phyloP scores from a whole-genome alignment of 1,140 invertebrate species.

The Drosophila carrolli region DNA sequence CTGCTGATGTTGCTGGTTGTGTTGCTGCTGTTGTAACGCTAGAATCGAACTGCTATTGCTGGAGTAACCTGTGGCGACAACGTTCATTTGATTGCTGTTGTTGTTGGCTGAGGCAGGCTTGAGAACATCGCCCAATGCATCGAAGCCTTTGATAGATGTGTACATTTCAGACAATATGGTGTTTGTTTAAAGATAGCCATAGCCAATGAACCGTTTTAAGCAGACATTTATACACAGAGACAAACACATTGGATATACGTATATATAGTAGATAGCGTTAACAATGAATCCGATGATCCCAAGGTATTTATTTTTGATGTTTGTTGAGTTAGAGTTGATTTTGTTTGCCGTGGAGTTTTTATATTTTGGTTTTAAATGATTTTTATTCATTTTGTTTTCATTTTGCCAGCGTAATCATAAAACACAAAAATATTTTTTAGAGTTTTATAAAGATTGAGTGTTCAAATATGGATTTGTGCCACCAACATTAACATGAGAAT shows the following conservation, averaged over 20 bases:
- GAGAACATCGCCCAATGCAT: conserved; percentile 90
- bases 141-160: conserved; percentile 86
- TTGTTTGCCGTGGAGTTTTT: conserved; percentile 31
- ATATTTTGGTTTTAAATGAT: conserved; percentile 31
- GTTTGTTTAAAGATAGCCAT: conserved; percentile 51
- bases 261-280: conserved; percentile 46
- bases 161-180: conserved; percentile 43
- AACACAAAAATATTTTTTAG: conserved; percentile 46
- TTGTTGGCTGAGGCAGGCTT: conserved; percentile 86
- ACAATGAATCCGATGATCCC: conserved; percentile 70
- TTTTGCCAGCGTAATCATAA: conserved; percentile 46
- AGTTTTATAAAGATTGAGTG: conserved; percentile 44
- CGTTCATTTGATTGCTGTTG: conserved; percentile 83
- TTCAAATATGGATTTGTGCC: conserved; percentile 71
- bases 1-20: conserved; percentile 80
- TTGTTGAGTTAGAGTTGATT: conserved; percentile 39
- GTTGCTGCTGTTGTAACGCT: conserved; percentile 78
- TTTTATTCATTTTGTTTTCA: conserved; percentile 16
- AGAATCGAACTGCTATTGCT: conserved; percentile 80
- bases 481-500: conserved; percentile 78
- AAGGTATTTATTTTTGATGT: conserved; percentile 34
- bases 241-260: conserved; percentile 62
- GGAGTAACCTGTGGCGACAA: conserved; percentile 77
- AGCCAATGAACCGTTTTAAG: conserved; percentile 68
- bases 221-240: conserved; percentile 80